phyloP scores from a whole-genome alignment of 2,113 vertebrate species.

The Eclectus roratus region DNA sequence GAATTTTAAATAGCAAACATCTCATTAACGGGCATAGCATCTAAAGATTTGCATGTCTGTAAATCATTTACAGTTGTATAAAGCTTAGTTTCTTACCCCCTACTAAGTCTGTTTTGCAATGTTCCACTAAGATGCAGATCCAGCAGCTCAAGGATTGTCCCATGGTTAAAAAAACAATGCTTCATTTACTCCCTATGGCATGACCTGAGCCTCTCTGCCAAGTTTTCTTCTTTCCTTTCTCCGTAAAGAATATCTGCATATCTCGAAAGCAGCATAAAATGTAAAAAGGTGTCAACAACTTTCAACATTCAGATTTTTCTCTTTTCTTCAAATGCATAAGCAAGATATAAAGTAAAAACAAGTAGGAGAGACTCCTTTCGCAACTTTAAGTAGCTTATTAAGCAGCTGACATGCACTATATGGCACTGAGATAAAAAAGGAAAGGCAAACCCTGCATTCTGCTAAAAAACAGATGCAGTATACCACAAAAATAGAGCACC shows the following conservation, averaged over 20 bases:
- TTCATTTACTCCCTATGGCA: not conserved
- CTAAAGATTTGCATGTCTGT: not conserved
- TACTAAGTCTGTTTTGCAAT: constrained; percentile 12
- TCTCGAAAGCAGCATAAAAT: not conserved
- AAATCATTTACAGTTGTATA: not conserved
- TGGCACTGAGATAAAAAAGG: not conserved
- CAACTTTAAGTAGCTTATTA: not conserved
- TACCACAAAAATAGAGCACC: not conserved
- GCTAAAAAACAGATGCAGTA: not conserved
- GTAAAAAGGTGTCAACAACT: not conserved
- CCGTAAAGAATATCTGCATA: not conserved
- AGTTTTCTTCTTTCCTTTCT: constrained; percentile 2
- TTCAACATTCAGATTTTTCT: not conserved
- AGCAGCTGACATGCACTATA: not conserved
- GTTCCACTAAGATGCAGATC: constrained; percentile 3
- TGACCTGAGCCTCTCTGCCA: not conserved
- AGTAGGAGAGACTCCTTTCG: not conserved
- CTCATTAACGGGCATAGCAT: not conserved
- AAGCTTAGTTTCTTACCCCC: constrained; percentile 15
- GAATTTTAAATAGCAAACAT: not conserved
- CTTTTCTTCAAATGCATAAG: not conserved
- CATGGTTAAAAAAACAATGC: constrained; percentile 34
- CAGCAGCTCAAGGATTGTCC: not conserved
- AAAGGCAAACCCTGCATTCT: rapidly evolving
- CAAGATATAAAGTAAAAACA: not conserved